A percentile compares a stretch with the other conserved stretches of the same genome.
Evolutionary conservation across 2,888 invertebrate genomes (phyloP).

Genomic region (Augiades crinisus): DNA sequence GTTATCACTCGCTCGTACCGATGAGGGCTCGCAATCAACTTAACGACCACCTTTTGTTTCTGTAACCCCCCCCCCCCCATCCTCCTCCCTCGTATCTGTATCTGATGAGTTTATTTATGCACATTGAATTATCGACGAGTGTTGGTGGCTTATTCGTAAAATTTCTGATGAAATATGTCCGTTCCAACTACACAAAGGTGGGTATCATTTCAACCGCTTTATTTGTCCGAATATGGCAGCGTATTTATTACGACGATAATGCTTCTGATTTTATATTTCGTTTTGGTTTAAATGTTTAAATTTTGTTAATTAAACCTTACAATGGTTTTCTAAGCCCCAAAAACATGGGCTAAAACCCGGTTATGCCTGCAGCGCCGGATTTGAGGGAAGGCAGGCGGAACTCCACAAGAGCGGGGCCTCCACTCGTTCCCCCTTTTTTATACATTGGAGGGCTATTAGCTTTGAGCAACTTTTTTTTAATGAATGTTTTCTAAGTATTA

Average conservation of each 20-base stretch:
- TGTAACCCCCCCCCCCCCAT: too few species aligned
- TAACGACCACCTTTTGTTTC: conserved; percentile 14
- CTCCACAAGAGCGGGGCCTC: too few species aligned
- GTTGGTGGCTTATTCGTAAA: conserved; percentile 1
- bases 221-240: conserved; percentile 6
- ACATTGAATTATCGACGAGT: conserved; percentile 6
- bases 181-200: conserved; percentile 2
- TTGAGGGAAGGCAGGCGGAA: too few species aligned
- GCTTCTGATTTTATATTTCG: conserved; percentile 6
- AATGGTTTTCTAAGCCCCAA: too few species aligned
- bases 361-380: too few species aligned
- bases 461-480: too few species aligned
- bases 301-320: too few species aligned
- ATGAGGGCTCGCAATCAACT: conserved; percentile 19
- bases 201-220: conserved; percentile 7
- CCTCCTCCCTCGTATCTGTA: conserved; percentile 21
- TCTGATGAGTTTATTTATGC: conserved; percentile 8
- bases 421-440: too few species aligned
- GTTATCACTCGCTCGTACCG: too few species aligned
- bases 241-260: conserved; percentile 10
- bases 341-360: too few species aligned
- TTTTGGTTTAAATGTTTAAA: neutral
- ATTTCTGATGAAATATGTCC: conserved; percentile 8
- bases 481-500: too few species aligned
- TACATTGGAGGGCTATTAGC: too few species aligned